Evolutionary conservation across 2,888 invertebrate species (phyloP).

Genomic region (Mellilla xanthometata): DNA sequence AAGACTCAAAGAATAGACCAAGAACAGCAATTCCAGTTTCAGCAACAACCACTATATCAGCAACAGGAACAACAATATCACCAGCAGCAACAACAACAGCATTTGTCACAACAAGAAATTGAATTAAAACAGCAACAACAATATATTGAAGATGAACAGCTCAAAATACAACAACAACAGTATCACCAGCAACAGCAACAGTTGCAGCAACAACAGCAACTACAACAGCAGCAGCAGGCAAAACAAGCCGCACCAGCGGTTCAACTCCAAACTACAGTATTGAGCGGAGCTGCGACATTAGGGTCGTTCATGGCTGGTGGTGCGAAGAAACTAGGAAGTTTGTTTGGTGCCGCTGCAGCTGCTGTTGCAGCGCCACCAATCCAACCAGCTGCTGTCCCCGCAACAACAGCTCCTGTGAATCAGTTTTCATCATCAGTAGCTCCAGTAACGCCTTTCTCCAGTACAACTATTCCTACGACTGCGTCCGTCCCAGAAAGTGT

Average conservation of each 20-base stretch:
- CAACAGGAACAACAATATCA: conserved; percentile 43
- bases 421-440: conserved; percentile 54
- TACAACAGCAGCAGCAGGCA: conserved; percentile 59
- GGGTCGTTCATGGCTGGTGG: conserved; percentile 78
- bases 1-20: conserved; percentile 45
- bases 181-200: conserved; percentile 48
- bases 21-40: conserved; percentile 44
- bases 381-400: conserved; percentile 42
- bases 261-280: conserved; percentile 66
- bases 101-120: conserved; percentile 33
- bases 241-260: conserved; percentile 64
- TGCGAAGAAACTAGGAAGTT: conserved; percentile 74
- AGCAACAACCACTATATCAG: conserved; percentile 41
- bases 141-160: conserved; percentile 37
- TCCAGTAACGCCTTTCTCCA: conserved; percentile 57
- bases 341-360: conserved; percentile 76
- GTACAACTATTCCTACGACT: conserved; percentile 51
- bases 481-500: conserved; percentile 70
- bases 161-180: conserved; percentile 45
- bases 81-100: conserved; percentile 41
- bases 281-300: conserved; percentile 74
- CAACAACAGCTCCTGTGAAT: conserved; percentile 44
- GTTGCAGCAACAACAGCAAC: conserved; percentile 49
- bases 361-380: conserved; percentile 63
- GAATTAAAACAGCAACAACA: conserved; percentile 38